These are phyloP conservation scores for Leucopternis melanops DNA, from an alignment of 2,113 vertebrate genomes.

Conservation along the genomic window DNA sequence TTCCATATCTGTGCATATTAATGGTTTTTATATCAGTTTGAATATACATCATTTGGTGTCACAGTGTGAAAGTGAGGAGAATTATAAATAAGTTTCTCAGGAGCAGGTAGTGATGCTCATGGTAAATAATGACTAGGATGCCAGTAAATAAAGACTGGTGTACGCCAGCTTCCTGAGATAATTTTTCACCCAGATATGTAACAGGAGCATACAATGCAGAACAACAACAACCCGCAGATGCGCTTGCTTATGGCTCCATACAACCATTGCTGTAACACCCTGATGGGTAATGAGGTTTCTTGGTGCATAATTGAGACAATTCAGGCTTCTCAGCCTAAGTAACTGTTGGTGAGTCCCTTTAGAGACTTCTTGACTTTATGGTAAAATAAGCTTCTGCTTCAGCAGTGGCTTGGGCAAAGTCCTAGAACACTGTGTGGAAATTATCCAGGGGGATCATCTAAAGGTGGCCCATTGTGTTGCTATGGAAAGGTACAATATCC, in stretches of 20 bases:
- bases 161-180: not conserved
- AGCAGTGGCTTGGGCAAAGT: not conserved
- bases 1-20: not conserved
- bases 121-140: not conserved
- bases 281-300: not conserved
- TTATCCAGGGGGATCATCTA: not conserved
- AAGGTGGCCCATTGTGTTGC: not conserved
- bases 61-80: not conserved
- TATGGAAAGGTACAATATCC: not conserved
- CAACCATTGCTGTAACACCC: not conserved
- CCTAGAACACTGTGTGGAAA: not conserved
- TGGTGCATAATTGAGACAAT: fast-evolving
- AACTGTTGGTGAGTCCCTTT: not conserved
- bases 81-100: not conserved
- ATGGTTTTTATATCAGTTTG: not conserved
- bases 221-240: not conserved
- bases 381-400: not conserved
- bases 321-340: not conserved
- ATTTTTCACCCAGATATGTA: not conserved
- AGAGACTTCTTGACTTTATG: not conserved
- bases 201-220: not conserved
- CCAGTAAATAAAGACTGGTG: not conserved
- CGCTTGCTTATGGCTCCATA: not conserved
- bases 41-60: not conserved
- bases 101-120: not conserved